phyloP scores from a whole-genome alignment of 1,140 invertebrate species.

The Armadillidium nasatum region DNA sequence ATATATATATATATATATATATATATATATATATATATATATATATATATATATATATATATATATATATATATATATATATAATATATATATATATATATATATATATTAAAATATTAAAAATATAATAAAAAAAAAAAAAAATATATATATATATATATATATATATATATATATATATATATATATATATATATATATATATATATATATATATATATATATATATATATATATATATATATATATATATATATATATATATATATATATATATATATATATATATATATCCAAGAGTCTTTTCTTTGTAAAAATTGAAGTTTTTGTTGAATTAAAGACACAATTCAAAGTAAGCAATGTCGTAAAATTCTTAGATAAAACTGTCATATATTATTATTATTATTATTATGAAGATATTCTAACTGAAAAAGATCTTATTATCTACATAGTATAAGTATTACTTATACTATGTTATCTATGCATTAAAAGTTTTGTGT shows the following conservation, averaged over 20 bases:
- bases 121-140: too few species aligned
- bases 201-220: slow-evolving; percentile 3
- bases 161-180: neutral
- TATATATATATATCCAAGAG: neutral
- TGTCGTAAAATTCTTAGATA: too few species aligned
- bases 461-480: too few species aligned
- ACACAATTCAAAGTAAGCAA: too few species aligned
- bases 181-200: neutral
- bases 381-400: too few species aligned
- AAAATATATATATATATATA: slow-evolving; percentile 24
- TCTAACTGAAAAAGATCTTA: too few species aligned
- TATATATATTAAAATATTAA: too few species aligned
- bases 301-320: too few species aligned
- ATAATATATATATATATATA: slow-evolving; percentile 12
- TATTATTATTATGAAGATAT: too few species aligned
- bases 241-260: slow-evolving; percentile 11
- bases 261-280: slow-evolving; percentile 14
- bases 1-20: neutral
- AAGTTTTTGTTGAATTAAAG: too few species aligned
- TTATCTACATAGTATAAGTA: too few species aligned
- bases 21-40: neutral
- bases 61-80: slow-evolving; percentile 18
- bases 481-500: too few species aligned
- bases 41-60: slow-evolving; percentile 18
- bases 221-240: slow-evolving; percentile 22